Conservation (phyloP, 2,888 invertebrate species). For the Piscicola geometra region DNA sequence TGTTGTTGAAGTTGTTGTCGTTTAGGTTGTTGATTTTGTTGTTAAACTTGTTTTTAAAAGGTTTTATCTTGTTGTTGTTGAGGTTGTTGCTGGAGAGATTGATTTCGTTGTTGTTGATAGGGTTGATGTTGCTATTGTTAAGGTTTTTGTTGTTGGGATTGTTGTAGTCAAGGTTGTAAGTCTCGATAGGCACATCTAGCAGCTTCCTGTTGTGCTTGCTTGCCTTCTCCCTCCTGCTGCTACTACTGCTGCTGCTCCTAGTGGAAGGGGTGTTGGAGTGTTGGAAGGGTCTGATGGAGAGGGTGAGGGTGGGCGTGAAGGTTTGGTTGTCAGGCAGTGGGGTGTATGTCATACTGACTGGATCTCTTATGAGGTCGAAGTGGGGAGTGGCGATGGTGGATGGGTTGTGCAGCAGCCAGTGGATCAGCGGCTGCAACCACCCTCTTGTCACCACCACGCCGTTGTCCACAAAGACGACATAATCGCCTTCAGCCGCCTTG, state of each 20-base stretch:
- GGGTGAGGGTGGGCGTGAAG: conserved; percentile 40
- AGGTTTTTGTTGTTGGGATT: too few species aligned
- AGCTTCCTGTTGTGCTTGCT: too few species aligned
- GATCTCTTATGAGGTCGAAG: conserved; percentile 41
- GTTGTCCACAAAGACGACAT: conserved; percentile 42
- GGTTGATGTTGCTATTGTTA: too few species aligned
- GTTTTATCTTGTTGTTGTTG: too few species aligned
- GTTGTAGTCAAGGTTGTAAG: too few species aligned
- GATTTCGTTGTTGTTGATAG: too few species aligned
- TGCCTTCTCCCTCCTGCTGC: background rate
- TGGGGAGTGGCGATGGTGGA: conserved; percentile 42
- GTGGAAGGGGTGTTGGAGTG: background rate
- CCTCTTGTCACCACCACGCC: conserved; percentile 40
- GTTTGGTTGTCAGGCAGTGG: conserved; percentile 32
- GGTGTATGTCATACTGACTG: conserved; percentile 41
- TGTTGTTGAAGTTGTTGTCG: background rate
- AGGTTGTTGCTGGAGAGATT: too few species aligned
- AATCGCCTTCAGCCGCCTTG: conserved; percentile 34
- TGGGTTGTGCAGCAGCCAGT: conserved; percentile 35
- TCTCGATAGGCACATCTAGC: background rate
- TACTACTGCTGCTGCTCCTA: background rate
- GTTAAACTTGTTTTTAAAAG: too few species aligned
- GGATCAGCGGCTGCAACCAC: conserved; percentile 43
- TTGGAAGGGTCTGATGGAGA: conserved; percentile 37
- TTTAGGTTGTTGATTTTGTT: background rate